A percentile compares a stretch with the other conserved stretches of the same genome.
Evolutionary conservation across 2,888 invertebrate species (phyloP).

Genomic region (Crioceris asparagi): DNA sequence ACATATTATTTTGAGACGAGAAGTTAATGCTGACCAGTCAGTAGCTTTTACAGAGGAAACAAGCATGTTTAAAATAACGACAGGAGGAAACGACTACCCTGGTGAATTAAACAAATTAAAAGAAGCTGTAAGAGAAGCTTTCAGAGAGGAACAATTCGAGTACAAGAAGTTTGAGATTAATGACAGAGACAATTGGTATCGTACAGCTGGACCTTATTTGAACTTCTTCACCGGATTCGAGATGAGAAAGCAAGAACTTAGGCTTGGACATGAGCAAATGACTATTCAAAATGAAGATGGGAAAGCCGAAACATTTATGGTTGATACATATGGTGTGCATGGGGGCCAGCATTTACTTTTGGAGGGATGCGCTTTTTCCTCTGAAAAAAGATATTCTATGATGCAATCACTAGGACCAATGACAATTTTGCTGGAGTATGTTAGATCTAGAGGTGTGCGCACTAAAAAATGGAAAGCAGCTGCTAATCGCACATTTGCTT

Average conservation of each 20-base stretch:
- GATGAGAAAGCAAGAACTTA: constrained; percentile 11
- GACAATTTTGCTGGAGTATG: constrained; percentile 15
- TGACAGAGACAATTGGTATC: constrained; percentile 14
- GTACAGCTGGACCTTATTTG: constrained; percentile 13
- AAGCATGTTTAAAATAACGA: too few relatives aligned
- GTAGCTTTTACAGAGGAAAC: too few relatives aligned
- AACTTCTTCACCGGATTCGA: constrained; percentile 11
- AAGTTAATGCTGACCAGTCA: too few relatives aligned
- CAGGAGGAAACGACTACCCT: too few relatives aligned
- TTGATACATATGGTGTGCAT: constrained; percentile 13
- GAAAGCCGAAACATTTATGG: constrained; percentile 4
- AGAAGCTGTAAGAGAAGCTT: too few relatives aligned
- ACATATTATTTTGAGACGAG: too few relatives aligned
- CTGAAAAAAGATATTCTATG: constrained; percentile 18
- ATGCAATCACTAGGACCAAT: constrained; percentile 19
- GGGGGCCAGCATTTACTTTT: constrained; percentile 16
- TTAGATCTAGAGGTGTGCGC: too few relatives aligned
- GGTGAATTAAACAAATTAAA: too few relatives aligned
- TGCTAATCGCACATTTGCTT: too few relatives aligned
- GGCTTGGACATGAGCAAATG: constrained; percentile 14
- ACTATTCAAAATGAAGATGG: constrained; percentile 11
- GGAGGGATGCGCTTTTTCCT: constrained; percentile 17
- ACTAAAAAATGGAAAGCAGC: too few relatives aligned
- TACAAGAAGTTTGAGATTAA: constrained; percentile 8
- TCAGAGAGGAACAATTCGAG: too few relatives aligned